Percentiles rank a stretch among this genome's conserved stretches.
These are phyloP conservation scores for Sycophila sp. DNA, from an alignment of 1,140 invertebrate genomes.

Conservation along the genomic window DNA sequence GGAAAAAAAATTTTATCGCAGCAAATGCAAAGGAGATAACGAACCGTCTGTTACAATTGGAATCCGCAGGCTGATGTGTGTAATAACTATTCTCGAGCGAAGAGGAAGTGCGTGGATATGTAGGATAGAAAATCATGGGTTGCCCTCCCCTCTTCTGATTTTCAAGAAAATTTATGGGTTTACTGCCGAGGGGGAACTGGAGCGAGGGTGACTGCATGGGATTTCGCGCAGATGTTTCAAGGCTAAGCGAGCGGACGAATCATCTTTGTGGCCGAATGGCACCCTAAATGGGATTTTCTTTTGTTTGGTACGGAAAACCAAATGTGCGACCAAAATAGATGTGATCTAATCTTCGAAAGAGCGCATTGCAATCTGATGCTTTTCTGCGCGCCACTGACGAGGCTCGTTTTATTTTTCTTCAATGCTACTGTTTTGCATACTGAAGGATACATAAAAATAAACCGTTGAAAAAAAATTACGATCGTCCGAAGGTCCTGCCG, in stretches of 20 bases:
- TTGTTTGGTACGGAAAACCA: not conserved
- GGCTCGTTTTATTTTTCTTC: no score
- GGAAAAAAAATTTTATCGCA: no score
- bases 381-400: not conserved
- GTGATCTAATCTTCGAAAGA: not conserved
- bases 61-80: no score
- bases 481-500: no score
- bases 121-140: no score
- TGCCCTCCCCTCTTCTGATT: not conserved
- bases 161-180: conserved; percentile 1
- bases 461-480: no score
- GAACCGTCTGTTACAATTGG: no score
- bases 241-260: not conserved
- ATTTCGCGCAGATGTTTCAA: conserved; percentile 8
- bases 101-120: no score
- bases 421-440: not conserved
- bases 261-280: not conserved
- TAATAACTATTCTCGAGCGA: no score
- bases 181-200: not conserved
- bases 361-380: not conserved
- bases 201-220: no score
- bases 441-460: no score
- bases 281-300: not conserved
- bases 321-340: not conserved
- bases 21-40: no score